Evolutionary conservation across 1,140 invertebrate species (phyloP).

Genomic region (Scaptomyza pallida): DNA sequence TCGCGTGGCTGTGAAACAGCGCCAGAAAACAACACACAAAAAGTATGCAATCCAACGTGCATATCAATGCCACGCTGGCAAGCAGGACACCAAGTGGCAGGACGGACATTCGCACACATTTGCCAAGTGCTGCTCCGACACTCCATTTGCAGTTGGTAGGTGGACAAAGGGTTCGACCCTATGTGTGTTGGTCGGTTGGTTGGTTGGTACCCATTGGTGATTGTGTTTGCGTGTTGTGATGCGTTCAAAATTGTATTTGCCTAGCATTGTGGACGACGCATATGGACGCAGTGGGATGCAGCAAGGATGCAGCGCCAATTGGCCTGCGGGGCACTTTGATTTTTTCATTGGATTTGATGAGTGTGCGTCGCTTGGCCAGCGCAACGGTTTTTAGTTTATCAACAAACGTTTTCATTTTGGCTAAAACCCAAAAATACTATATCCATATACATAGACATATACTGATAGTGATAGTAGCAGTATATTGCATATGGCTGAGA

Average conservation of each 20-base stretch:
- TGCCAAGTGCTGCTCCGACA: constrained; percentile 68
- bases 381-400: constrained; percentile 60
- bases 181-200: too few species aligned
- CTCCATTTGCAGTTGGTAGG: constrained; percentile 65
- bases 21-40: constrained; percentile 34
- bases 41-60: constrained; percentile 47
- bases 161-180: neutral
- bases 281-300: constrained; percentile 8
- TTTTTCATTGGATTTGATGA: constrained; percentile 79
- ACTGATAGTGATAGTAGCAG: neutral
- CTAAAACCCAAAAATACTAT: constrained; percentile 44
- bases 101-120: constrained; percentile 45
- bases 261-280: constrained; percentile 67
- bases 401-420: constrained; percentile 66
- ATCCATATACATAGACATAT: neutral
- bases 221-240: constrained; percentile 82
- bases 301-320: constrained; percentile 58
- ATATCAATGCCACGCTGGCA: constrained; percentile 60
- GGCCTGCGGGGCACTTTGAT: constrained; percentile 52
- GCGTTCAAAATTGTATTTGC: constrained; percentile 81
- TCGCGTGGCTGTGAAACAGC: constrained; percentile 62
- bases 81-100: neutral
- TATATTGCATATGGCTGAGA: constrained; percentile 35
- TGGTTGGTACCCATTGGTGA: constrained; percentile 49
- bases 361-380: constrained; percentile 36